Percentiles rank a stretch among this genome's conserved stretches.
phyloP scores from a whole-genome alignment of 2,888 invertebrate genomes.

The Antheraea assamensis region DNA sequence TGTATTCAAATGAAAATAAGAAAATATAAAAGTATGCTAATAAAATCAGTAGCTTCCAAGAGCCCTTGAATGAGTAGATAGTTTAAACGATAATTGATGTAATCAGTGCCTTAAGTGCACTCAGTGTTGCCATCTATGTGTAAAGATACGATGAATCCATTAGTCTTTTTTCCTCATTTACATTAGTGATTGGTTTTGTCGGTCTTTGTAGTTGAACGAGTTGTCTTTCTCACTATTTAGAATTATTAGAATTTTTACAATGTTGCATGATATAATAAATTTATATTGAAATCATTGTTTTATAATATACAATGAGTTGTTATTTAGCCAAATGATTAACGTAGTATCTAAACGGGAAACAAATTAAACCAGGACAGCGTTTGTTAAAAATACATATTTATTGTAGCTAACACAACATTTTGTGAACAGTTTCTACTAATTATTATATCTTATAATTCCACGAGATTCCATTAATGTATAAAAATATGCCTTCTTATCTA shows the following conservation, averaged over 20 bases:
- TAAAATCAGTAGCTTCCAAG: neutral
- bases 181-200: neutral
- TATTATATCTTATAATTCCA: neutral
- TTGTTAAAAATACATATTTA: neutral
- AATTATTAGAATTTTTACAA: neutral
- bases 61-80: neutral
- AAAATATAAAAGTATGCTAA: too few species aligned
- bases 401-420: neutral
- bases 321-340: neutral
- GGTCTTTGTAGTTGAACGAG: neutral
- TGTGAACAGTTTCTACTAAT: neutral
- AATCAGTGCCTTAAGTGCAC: conserved; percentile 2
- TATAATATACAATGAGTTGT: neutral
- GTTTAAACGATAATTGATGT: neutral
- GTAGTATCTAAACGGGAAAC: neutral
- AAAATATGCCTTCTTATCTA: conserved; percentile 1
- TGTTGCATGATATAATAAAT: neutral
- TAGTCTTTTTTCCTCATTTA: neutral
- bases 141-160: neutral
- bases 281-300: neutral
- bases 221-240: neutral
- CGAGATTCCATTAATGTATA: neutral
- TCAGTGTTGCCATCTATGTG: neutral
- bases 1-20: too few species aligned
- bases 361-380: neutral